Evolutionary conservation across 2,113 vertebrate species (phyloP), one percentile per base, ranked within the genome.

Genomic region (Oplegnathus fasciatus): DNA sequence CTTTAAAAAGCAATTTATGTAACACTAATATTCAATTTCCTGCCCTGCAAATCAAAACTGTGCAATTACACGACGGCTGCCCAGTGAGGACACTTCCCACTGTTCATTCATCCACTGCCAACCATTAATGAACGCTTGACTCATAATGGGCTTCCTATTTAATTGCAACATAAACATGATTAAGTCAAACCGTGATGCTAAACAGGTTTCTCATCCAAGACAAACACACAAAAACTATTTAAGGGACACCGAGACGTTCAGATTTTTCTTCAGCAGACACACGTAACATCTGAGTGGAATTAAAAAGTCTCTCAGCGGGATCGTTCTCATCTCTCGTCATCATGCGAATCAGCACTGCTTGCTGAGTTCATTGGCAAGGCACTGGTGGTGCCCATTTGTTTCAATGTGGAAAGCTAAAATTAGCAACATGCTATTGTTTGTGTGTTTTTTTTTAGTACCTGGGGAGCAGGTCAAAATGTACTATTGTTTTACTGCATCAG

Each of bases 21-120:
- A 86, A 90, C 65, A 2, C 74, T 79, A 58, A 86, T 78, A 88
- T 85, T 93, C 37, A 44, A 85, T 88, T 86, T 91, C 82, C 85
- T 78, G 81, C 48, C 80, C 69, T 87, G 64, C 67, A 91, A 89
- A 92, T 75, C 30, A 79, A 81, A 91, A 91, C 22, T 50, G 62
- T 26, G 58, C 52, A 68, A 80, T 90, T 91, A 82, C 69, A 88
- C 60, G 88, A 86, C 75, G 9, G 83, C 76, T 84, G 82, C 69
- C 82, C 84, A 64, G 78, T 6, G 57, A 91, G 88, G 80, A 89
- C 66, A 17, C 65, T 64, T 64, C 26, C 71, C 44, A 20, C 75
- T 32, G 69, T 70, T 83, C 52, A 79, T 78, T 90, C 87, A 89
- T 89, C 82, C 71, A n/a, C 66, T 42, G 68, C 78, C 86, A 85